Percentiles rank a stretch among this genome's conserved stretches.
Evolutionary conservation across 1,140 invertebrate genomes (phyloP).

Genomic region (Polypedilum vanderplanki): DNA sequence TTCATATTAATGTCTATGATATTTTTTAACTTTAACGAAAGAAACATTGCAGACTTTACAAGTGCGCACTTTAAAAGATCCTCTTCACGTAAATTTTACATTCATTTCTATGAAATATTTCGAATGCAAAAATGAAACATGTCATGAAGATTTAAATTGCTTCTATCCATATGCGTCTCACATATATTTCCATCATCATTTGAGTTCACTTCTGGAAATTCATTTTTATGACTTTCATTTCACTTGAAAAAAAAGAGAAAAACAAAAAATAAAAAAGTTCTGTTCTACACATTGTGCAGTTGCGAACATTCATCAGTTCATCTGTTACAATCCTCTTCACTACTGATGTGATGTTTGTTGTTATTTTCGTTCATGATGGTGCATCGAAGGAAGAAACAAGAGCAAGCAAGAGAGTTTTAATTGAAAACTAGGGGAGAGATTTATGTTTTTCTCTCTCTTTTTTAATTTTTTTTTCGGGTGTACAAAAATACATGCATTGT

Average conservation of each 20-base stretch:
- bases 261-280: not conserved
- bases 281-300: not conserved
- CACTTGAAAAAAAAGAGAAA: not conserved
- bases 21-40: no score
- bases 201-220: not conserved
- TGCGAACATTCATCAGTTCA: slow-evolving; percentile 1
- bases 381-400: not conserved
- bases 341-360: not conserved
- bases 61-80: not conserved
- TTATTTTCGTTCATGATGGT: not conserved
- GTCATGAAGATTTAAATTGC: not conserved
- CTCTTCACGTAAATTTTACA: not conserved
- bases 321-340: slow-evolving; percentile 1
- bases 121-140: not conserved
- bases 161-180: not conserved
- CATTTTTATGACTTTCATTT: not conserved
- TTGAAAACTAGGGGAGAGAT: slow-evolving; percentile 26
- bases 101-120: not conserved
- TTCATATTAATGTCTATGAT: no score
- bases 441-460: not conserved
- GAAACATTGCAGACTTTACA: no score
- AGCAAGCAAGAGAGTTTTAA: not conserved
- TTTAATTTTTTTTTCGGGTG: no score
- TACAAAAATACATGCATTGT: not conserved
- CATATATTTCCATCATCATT: not conserved